Conservation (phyloP, 1,140 invertebrate species). For the Dendrolimus kikuchii region DNA sequence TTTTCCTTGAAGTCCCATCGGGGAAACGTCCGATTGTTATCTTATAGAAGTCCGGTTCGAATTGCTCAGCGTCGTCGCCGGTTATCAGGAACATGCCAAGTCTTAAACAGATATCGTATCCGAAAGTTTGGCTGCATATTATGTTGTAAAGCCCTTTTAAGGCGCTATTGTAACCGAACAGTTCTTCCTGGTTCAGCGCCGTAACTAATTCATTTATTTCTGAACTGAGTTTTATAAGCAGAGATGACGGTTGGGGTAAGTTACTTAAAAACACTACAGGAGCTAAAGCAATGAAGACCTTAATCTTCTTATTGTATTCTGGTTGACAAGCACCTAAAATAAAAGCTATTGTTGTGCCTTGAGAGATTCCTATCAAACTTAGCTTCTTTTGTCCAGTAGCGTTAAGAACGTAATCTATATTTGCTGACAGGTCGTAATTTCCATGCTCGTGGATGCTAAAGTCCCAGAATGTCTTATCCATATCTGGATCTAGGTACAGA, state of each 20-base stretch:
- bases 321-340: slow-evolving; percentile 28
- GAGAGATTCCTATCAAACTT: slow-evolving; percentile 51
- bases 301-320: slow-evolving; percentile 64
- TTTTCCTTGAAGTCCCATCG: slow-evolving; percentile 72
- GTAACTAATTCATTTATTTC: slow-evolving; percentile 1
- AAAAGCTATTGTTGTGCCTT: slow-evolving; percentile 64
- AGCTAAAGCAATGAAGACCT: slow-evolving; percentile 14
- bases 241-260: slow-evolving; percentile 4
- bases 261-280: slow-evolving; percentile 14
- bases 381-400: slow-evolving; percentile 56
- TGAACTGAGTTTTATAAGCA: neutral
- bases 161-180: slow-evolving; percentile 4
- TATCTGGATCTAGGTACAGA: slow-evolving; percentile 45
- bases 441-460: slow-evolving; percentile 75
- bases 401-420: slow-evolving; percentile 73
- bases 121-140: slow-evolving; percentile 1
- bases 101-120: slow-evolving; percentile 12
- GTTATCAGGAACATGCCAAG: slow-evolving; percentile 4
- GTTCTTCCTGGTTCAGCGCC: neutral
- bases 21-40: slow-evolving; percentile 13
- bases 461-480: slow-evolving; percentile 69
- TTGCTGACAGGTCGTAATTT: slow-evolving; percentile 74
- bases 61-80: slow-evolving; percentile 17
- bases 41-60: slow-evolving; percentile 13
- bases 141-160: slow-evolving; percentile 2